Base-by-base conservation (phyloP, 2,888 invertebrate genomes). In the Heliconius cydno region DNA sequence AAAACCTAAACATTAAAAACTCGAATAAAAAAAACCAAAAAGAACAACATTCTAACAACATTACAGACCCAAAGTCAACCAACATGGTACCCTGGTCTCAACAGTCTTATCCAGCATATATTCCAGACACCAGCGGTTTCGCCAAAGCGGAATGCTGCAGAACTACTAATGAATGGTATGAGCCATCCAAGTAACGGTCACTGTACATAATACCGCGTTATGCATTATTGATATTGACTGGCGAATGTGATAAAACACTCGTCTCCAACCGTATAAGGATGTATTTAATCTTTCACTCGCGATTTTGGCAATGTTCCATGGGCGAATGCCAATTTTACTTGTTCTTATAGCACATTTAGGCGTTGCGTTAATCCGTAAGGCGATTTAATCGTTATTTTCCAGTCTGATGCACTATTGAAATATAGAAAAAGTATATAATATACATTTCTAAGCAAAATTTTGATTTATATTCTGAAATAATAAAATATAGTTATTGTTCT, bases 171-270 rank as follows among this genome's bases (percentile, higher is more conserved):
- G 94, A 93, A 92, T 88, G 86, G 86, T 89, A 88, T 91, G 89
- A 93, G 92, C 90, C 92, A 94, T 95, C 94, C 93, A 94, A 93
- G 94, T 94, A 95, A 93, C 94, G 93, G 94, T 92, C 86, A 90
- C 85, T 92, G 90, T 90, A 92, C 93, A 94, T 94, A 93, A 92
- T 89, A 91, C 88, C 87, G 85, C 86, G 88, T 88, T 91, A 93
- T 94, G 94, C 94, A 95, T 94, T 92, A 95, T 94, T 94, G 92
- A 94, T 94, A 91, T 84, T 86, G 86, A 87, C 90, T 90, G 90
- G 92, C 92, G 87, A 92, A 93, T 91, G 90, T 91, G 92, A 92
- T 91, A 91, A 91, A 91, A 93, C 93, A 93, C 91, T 91, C 93
- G 94, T 93, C 90, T 89, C 88, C 87, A 88, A 85, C 88, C 89